Conservation (phyloP, 2,888 invertebrate genomes). For the Chymomyza caudatula region DNA sequence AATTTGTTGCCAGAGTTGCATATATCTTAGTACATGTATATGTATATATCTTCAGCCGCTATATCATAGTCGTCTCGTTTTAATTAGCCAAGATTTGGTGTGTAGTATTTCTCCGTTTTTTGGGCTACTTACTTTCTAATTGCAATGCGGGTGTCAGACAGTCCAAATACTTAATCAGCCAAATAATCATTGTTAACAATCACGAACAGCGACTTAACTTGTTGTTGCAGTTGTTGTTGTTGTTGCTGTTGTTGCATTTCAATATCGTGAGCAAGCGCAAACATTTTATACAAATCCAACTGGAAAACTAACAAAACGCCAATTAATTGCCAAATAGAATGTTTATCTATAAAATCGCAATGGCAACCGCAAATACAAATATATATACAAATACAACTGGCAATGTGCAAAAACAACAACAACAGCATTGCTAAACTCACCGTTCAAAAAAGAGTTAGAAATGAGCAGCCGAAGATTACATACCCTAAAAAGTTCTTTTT, state of each 20-base stretch:
- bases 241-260: constrained; percentile 57
- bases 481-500: no score
- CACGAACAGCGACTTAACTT: constrained; percentile 55
- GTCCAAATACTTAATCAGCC: neutral
- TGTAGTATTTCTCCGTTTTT: constrained; percentile 20
- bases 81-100: constrained; percentile 58
- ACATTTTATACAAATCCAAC: constrained; percentile 68
- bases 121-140: constrained; percentile 44
- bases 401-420: constrained; percentile 4
- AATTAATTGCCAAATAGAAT: constrained; percentile 77
- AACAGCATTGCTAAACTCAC: constrained; percentile 12
- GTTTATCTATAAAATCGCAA: constrained; percentile 73
- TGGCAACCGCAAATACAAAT: constrained; percentile 37
- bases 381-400: constrained; percentile 26
- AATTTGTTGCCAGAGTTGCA: neutral
- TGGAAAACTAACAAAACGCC: constrained; percentile 72
- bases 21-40: neutral
- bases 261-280: constrained; percentile 71
- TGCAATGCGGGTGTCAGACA: constrained; percentile 17
- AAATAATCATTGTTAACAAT: constrained; percentile 71
- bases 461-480: neutral
- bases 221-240: constrained; percentile 21
- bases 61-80: constrained; percentile 51
- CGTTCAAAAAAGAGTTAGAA: constrained; percentile 27
- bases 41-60: constrained; percentile 27